Evolutionary conservation across 1,140 invertebrate species (phyloP), one percentile per base, ranked within the genome.

Genomic region (Caenorhabditis brenneri): DNA sequence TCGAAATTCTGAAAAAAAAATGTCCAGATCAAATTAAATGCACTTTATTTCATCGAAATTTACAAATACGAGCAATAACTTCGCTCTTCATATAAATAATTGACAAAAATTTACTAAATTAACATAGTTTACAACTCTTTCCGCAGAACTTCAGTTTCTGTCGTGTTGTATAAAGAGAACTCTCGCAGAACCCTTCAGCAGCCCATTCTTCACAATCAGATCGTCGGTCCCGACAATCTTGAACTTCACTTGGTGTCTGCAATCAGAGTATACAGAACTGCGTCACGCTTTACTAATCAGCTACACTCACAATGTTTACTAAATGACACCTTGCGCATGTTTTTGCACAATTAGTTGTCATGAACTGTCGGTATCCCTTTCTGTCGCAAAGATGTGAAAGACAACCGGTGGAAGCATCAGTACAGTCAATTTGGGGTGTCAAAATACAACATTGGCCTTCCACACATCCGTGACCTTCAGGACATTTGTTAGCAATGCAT

Each of bases 201-300:
- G 84, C 84, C 84, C 84, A 86, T 24, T 86, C 84, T n/a, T 53
- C 82, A 80, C 84, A 86, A 79, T 86, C 84, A 2, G 81, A 79
- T 36, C 84, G 31, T 7, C 81, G 53, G 51, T 86, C 82, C 27
- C 81, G 69, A 55, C 84, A 86, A n/a, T 86, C 82, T 4, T 82
- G 55, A 16, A 81, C 60, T n/a, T 81, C 80, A 27, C 29, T 58
- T 39, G 53, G 48, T 24, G 31, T 36, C 80, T 81, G 51, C 4
- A 58, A 19, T n/a, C n/a, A n/a, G n/a, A n/a, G n/a, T n/a, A n/a
- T n/a, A 58, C 16, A 24, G 10, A 60, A 65, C n/a, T 7, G 27
- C 22, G 5, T 16, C 7, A 31, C 16, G 15, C 31, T 12, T 10
- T n/a, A 80, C 51, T 7, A 31, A 49, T 6, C 12, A 51, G 12